A percentile compares a stretch with the other conserved stretches of the same genome.
These are phyloP conservation scores for Lucilia cuprina DNA, from an alignment of 1,140 invertebrate species.

Conservation along the genomic window DNA sequence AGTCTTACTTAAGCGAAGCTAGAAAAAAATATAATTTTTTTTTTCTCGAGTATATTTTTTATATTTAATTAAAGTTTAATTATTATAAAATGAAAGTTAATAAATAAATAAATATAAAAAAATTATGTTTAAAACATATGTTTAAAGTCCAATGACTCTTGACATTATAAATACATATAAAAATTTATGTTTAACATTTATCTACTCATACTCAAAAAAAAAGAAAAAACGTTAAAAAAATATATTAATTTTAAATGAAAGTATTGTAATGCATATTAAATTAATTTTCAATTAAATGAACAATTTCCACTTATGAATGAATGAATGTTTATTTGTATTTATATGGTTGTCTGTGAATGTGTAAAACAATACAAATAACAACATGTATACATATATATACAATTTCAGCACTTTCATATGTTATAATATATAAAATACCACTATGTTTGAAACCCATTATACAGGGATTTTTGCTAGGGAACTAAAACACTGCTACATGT, in stretches of 20 bases:
- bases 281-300: not conserved
- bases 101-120: not conserved
- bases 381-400: too few species aligned
- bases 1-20: too few species aligned
- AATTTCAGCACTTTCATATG: not conserved
- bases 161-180: not conserved
- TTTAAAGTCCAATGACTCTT: slow-evolving; percentile 2
- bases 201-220: not conserved
- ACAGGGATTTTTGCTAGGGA: not conserved
- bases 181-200: not conserved
- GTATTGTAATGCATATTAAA: slow-evolving; percentile 3
- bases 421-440: not conserved
- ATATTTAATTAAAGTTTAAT: too few species aligned
- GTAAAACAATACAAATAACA: too few species aligned
- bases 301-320: slow-evolving; percentile 1
- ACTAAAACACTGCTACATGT: too few species aligned
- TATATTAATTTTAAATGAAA: not conserved
- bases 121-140: not conserved
- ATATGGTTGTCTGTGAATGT: too few species aligned
- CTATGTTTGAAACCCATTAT: not conserved
- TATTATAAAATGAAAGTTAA: too few species aligned
- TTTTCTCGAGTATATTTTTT: too few species aligned
- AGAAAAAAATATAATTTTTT: too few species aligned
- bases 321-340: not conserved
- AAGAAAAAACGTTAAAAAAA: not conserved